A percentile compares a stretch with the other conserved stretches of the same genome.
phyloP scores from a whole-genome alignment of 2,888 invertebrate species.

The Drosophila cyrtoloma region DNA sequence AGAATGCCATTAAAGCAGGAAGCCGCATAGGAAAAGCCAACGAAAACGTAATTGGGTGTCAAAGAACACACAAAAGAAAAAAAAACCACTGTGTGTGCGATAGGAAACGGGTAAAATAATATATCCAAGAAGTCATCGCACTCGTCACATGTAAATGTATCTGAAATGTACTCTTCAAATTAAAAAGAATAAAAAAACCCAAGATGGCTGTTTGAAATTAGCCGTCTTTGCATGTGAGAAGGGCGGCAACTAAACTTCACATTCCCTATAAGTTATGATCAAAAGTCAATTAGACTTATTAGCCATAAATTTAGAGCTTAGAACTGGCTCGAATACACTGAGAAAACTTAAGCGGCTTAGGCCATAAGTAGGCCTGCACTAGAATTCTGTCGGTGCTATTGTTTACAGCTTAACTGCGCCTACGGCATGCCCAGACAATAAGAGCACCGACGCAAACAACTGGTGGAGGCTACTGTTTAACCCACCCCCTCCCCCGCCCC shows the following conservation, averaged over 20 bases:
- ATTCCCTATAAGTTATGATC: conserved; percentile 39
- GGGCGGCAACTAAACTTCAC: conserved; percentile 19
- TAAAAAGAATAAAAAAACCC: not conserved
- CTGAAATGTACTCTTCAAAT: conserved; percentile 27
- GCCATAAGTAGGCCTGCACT: conserved; percentile 23
- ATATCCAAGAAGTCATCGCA: conserved; percentile 2
- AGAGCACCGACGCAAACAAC: conserved; percentile 22
- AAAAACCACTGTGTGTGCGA: not conserved
- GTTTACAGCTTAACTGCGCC: conserved; percentile 59
- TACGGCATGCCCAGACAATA: conserved; percentile 18
- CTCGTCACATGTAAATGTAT: conserved; percentile 44
- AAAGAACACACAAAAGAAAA: conserved; percentile 37
- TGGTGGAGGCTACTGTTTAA: conserved; percentile 35
- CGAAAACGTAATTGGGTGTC: conserved; percentile 52
- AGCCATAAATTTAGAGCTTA: conserved; percentile 48
- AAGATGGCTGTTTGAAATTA: conserved; percentile 43
- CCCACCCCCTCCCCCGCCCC: not conserved
- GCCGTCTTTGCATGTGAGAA: conserved; percentile 33
- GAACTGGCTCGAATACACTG: not conserved
- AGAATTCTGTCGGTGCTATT: conserved; percentile 42
- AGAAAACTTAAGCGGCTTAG: conserved; percentile 56
- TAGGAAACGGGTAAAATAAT: conserved; percentile 34
- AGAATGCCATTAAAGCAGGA: conserved; percentile 55
- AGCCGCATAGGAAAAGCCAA: conserved; percentile 40
- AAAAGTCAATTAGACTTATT: conserved; percentile 59